Evolutionary conservation across 2,888 invertebrate species (phyloP).

Genomic region (Lasioglossum villosulum): DNA sequence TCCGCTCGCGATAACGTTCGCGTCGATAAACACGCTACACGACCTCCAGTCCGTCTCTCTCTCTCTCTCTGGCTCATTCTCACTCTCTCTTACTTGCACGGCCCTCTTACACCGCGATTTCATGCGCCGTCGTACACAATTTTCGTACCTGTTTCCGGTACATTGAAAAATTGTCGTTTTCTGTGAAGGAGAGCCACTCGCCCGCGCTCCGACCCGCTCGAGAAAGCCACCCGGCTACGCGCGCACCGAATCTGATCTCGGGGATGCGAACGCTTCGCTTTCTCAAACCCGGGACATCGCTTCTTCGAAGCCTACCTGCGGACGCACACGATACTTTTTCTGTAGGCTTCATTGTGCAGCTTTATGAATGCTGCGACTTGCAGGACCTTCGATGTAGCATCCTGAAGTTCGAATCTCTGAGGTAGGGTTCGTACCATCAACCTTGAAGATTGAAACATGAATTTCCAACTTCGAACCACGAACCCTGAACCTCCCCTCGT

Average conservation of each 20-base stretch:
- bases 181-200: background rate
- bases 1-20: slow-evolving; percentile 76
- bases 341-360: background rate
- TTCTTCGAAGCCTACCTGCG: background rate
- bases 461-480: background rate
- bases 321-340: background rate
- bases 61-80: background rate
- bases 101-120: slow-evolving; percentile 34
- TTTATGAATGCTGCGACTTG: background rate
- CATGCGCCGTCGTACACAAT: slow-evolving; percentile 51
- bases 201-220: background rate
- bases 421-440: too few relatives aligned
- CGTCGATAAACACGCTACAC: slow-evolving; percentile 82
- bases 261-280: background rate
- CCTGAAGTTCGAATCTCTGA: background rate
- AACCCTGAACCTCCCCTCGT: background rate
- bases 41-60: slow-evolving; percentile 15
- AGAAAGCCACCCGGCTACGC: background rate
- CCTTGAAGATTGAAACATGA: too few relatives aligned
- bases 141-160: slow-evolving; percentile 55
- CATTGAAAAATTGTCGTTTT: slow-evolving; percentile 46
- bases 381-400: background rate
- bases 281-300: background rate
- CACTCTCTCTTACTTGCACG: background rate
- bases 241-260: background rate